Base-by-base conservation (phyloP, 2,888 invertebrate genomes). In the Apoda limacodes region DNA sequence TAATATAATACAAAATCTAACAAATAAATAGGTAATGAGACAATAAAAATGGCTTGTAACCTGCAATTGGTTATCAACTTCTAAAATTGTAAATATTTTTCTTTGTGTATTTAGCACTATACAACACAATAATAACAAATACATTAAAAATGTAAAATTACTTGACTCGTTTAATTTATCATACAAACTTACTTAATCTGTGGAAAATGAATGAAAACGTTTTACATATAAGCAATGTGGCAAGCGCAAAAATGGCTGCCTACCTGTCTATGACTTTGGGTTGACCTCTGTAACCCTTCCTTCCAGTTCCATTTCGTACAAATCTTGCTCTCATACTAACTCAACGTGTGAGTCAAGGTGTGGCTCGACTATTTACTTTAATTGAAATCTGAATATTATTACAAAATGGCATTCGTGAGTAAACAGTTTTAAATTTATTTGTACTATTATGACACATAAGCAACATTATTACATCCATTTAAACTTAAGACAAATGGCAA, bases 211-310 rank as follows among this genome's bases (percentile, higher is more conserved):
- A 36, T 32, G 25, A 23, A 23, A 29, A 29, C 9, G 34, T 20
- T 23, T 28, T 19, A 14, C 11, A 22, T 15, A 34, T 19, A 22
- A 23, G 37, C 35, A 42, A 49, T 53, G 55, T 55, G 45, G 45
- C 53, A 43, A 57, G 45, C 35, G 38, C 43, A 51, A 52, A 60
- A 53, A 62, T 50, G 40, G 39, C 45, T 40, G 47, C 42, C 40
- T 52, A 48, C 43, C 48, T 60, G 51, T 6, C 5, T 17, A 17
- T 70, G 74, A 69, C 72, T 63, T 74, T 75, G 62, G 43, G 27
- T 45, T 74, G 75, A 74, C 75, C 75, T 71, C 55, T 58, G 62
- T 45, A 61, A 55, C 57, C 59, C 61, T 62, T 60, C 42, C 45
- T 45, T 17, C 5, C 17, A 17, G 5, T 17, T 17, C 17, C 5